These are phyloP conservation scores for Camptogramma bilineatum DNA, from an alignment of 2,888 invertebrate genomes.

Conservation along the genomic window DNA sequence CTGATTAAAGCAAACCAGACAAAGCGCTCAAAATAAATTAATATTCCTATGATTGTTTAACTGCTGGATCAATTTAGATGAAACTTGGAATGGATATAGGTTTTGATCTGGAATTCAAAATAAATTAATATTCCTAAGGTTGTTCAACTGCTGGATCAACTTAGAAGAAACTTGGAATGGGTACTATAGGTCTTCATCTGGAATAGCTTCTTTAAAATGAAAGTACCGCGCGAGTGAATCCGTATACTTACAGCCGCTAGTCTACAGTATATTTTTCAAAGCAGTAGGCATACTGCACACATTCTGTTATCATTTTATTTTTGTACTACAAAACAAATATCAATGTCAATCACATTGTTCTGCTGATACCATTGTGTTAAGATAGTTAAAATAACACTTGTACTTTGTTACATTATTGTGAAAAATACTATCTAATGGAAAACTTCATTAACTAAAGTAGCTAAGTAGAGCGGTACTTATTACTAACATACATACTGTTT, in stretches of 20 bases:
- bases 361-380: neutral
- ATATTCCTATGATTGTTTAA: too few relatives aligned
- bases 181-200: too few relatives aligned
- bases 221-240: too few relatives aligned
- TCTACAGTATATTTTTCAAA: neutral
- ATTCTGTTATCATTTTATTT: conserved; percentile 6
- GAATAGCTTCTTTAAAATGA: too few relatives aligned
- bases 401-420: neutral
- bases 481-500: neutral
- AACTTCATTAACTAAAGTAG: neutral
- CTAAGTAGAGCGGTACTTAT: neutral
- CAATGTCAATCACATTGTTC: conserved; percentile 13
- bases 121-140: too few relatives aligned
- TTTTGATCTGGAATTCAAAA: too few relatives aligned
- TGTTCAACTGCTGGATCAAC: too few relatives aligned
- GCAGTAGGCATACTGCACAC: neutral
- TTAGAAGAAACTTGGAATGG: too few relatives aligned
- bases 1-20: too few relatives aligned
- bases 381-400: conserved; percentile 2
- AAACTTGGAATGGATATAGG: too few relatives aligned
- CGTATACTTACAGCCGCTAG: neutral
- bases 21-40: too few relatives aligned
- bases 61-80: too few relatives aligned
- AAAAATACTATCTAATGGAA: neutral
- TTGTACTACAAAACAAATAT: conserved; percentile 12